phyloP scores from a whole-genome alignment of 53 echinoderm and acorn worm genomes.

The Arbacia lixula region DNA sequence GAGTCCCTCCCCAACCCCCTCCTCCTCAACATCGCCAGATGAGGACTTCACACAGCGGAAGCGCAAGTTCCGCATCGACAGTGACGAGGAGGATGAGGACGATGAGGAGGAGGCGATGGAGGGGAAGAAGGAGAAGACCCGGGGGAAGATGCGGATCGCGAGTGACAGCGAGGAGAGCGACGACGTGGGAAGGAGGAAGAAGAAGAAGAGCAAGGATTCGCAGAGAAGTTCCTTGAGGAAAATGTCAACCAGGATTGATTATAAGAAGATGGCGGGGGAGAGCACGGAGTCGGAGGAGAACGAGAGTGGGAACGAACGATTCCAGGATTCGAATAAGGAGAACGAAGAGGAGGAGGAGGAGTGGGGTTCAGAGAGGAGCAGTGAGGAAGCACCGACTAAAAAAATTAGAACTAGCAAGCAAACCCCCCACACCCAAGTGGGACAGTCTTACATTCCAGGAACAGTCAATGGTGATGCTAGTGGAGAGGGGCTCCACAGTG shows the following conservation, averaged over 20 bases:
- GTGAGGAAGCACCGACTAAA: neutral
- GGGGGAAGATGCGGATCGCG: conserved; percentile 38
- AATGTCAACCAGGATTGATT: conserved; percentile 66
- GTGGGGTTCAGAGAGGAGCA: neutral
- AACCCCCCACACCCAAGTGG: neutral
- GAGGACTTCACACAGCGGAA: conserved; percentile 66
- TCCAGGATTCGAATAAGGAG: conserved; percentile 40
- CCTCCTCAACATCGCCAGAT: conserved; percentile 4
- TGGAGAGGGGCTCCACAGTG: conserved; percentile 7
- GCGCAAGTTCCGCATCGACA: conserved; percentile 88
- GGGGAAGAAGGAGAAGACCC: conserved; percentile 3
- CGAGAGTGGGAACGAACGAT: conserved; percentile 2
- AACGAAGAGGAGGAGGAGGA: conserved; percentile 17
- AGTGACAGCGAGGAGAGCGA: conserved; percentile 61
- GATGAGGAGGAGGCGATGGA: conserved; percentile 34
- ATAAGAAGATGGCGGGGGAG: conserved; percentile 81
- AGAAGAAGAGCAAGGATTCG: conserved; percentile 26
- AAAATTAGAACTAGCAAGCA: conserved; percentile 45
- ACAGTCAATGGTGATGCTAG: conserved; percentile 38
- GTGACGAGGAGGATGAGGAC: conserved; percentile 74
- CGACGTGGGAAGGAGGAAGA: conserved; percentile 38
- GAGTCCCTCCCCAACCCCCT: neutral
- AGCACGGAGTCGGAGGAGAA: conserved; percentile 66
- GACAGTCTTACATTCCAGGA: conserved; percentile 46
- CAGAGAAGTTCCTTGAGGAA: conserved; percentile 27